Base-by-base conservation (phyloP, 1,140 invertebrate genomes). In the Ctenoplectra terminalis region DNA sequence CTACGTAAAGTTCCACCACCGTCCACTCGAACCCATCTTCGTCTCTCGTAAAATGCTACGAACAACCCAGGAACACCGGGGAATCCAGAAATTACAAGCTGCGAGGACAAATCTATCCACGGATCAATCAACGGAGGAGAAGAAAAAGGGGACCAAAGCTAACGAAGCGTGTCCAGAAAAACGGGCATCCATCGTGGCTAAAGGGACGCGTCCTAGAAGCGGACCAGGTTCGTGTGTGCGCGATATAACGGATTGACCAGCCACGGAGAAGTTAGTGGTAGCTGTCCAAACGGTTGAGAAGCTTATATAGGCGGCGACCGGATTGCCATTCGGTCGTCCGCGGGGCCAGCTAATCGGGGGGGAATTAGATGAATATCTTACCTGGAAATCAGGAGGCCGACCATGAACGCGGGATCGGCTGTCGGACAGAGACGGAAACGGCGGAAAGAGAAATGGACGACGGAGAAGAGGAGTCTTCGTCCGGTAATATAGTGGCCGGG, bases 301-400 rank as follows among this genome's bases (percentile, higher is more conserved):
- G 87, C 86, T 85, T 87, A 87, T 87, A 85, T 60, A 85, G 74
- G 79, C 87, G 75, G 54, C 70, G 67, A 37, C 43, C 23, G 37
- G 79, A 88, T 88, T 73, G 83, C 85, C 82, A 79, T 87, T 78
- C 74, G 85, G 85, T 81, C 84, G 84, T 82, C 81, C 81, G 58
- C 66, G 81, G 67, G 66, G 76, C 61, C 82, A 73, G 73, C 84
- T 89, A 88, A 89, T 89, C 87, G 84, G 77, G 48, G 67, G 60
- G 86, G 84, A 87, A 89, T 89, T 87, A 87, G 85, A 89, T 89
- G 88, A 89, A 89, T 89, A 89, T 89, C 87, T 89, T 89, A 89
- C 66, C 82, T 89, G 87, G 87, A 89, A 89, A 89, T 89, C 88
- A 71, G 78, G 85, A 87, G 77, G 61, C 40, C 34, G 40, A 84